phyloP scores from a whole-genome alignment of 2,797 vertebrate species.

The Coreius guichenoti region DNA sequence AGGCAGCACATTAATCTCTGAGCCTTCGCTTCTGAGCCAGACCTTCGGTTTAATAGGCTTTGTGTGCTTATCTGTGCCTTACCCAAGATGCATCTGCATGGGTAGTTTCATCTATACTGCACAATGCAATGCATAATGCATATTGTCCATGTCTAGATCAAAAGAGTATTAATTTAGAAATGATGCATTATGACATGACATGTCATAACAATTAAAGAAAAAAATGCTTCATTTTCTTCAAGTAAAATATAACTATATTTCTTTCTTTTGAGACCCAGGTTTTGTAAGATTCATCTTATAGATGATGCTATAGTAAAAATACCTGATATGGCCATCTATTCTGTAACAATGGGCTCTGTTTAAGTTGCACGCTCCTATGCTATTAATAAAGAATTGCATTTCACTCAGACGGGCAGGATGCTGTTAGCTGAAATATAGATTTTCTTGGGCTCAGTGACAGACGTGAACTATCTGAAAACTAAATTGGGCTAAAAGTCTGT shows the following conservation, averaged over 20 bases:
- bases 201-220: too few relatives aligned
- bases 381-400: slow-evolving; percentile 10
- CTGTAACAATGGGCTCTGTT: not conserved
- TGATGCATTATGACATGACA: too few relatives aligned
- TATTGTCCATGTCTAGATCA: not conserved
- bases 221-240: too few relatives aligned
- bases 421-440: slow-evolving; percentile 18
- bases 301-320: not conserved
- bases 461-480: not conserved
- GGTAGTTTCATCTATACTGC: not conserved
- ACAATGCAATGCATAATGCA: not conserved
- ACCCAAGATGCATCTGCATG: not conserved
- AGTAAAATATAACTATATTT: not conserved
- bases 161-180: not conserved
- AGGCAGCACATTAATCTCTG: slow-evolving; percentile 65
- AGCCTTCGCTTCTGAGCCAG: slow-evolving; percentile 57
- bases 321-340: not conserved
- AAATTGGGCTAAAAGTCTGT: slow-evolving; percentile 22
- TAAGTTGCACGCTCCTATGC: not conserved
- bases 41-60: slow-evolving; percentile 29
- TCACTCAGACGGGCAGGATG: not conserved
- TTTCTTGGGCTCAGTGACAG: slow-evolving; percentile 6
- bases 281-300: not conserved
- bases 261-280: not conserved
- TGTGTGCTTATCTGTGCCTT: not conserved